Evolutionary conservation across 2,113 vertebrate genomes (phyloP).

Genomic region (Tragelaphus scriptus): DNA sequence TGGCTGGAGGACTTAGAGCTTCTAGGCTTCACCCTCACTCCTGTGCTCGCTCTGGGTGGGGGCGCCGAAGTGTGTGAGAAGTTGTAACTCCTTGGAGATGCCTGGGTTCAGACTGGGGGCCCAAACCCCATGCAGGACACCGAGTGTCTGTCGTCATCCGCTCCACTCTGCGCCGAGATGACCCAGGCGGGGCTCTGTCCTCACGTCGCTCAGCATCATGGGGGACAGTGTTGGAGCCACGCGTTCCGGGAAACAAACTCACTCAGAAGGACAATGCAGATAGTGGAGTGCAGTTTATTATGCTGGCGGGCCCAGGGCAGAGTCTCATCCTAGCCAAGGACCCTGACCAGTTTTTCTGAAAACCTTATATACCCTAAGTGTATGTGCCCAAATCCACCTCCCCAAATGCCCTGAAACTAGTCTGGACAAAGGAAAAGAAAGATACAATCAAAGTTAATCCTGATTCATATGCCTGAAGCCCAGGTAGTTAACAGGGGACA

Average conservation of each 20-base stretch:
- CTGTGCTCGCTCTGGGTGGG: neutral
- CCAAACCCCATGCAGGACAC: neutral
- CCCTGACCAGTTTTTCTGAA: no score
- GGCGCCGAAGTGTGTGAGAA: neutral
- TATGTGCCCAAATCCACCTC: no score
- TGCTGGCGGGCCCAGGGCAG: accelerated
- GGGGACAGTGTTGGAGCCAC: neutral
- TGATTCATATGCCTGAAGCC: no score
- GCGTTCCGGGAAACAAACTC: no score
- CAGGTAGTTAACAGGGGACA: no score
- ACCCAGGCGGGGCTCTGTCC: neutral
- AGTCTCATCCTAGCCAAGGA: no score
- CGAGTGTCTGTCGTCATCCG: neutral
- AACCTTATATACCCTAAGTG: no score
- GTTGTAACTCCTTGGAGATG: neutral
- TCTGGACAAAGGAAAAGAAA: no score
- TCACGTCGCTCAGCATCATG: neutral
- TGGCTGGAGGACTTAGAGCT: neutral
- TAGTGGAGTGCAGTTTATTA: no score
- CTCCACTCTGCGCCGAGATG: neutral
- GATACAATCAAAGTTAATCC: no score
- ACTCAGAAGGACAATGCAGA: no score
- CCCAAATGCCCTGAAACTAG: no score
- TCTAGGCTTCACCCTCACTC: neutral
- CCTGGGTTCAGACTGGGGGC: neutral